Percentiles rank a stretch among this genome's conserved stretches.
Conservation (phyloP, 2,797 vertebrate genomes). For the Thaleichthys pacificus region DNA sequence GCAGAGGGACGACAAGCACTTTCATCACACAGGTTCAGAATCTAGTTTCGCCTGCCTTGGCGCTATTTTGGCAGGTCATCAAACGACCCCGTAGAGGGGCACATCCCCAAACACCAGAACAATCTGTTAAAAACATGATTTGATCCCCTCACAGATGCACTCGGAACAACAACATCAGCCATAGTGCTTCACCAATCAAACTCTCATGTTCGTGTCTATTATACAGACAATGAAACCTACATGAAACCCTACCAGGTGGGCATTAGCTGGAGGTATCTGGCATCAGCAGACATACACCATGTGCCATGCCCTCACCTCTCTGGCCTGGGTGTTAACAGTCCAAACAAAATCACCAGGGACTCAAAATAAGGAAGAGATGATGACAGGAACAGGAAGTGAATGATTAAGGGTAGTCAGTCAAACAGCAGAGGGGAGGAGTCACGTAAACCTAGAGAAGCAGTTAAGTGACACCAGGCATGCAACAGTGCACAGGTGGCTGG, state of each 20-base stretch:
- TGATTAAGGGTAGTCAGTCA: background rate
- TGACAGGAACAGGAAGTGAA: background rate
- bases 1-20: conserved; percentile 22
- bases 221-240: background rate
- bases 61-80: conserved; percentile 25
- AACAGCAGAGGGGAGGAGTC: background rate
- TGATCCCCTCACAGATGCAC: conserved; percentile 2
- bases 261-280: too few species aligned
- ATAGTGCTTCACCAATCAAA: background rate
- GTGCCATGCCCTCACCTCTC: conserved; percentile 16
- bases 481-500: too few species aligned
- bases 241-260: background rate
- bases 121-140: conserved; percentile 18
- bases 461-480: background rate
- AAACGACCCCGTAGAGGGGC: conserved; percentile 10
- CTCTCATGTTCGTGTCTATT: background rate
- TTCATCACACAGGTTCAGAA: conserved; percentile 16
- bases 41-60: conserved; percentile 18
- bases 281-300: background rate
- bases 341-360: background rate
- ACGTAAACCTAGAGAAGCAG: background rate
- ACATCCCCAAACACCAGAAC: conserved; percentile 1
- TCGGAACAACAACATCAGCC: conserved; percentile 2
- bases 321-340: background rate
- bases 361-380: background rate